A percentile compares a stretch with the other conserved stretches of the same genome.
Conservation (phyloP, 2,888 invertebrate genomes). For the Hydrotaea cyrtoneurina region DNA sequence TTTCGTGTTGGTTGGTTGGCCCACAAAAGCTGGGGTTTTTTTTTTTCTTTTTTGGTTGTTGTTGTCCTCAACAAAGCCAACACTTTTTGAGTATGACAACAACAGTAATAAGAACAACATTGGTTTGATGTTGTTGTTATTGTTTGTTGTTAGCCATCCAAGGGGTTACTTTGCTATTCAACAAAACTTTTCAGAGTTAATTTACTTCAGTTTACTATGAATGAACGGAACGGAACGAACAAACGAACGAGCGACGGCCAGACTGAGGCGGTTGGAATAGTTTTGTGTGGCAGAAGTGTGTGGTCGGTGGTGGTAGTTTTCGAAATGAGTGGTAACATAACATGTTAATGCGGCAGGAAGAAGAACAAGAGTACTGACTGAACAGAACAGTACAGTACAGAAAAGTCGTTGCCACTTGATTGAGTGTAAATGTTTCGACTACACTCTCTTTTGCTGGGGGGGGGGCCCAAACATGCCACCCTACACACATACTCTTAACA, state of each 20-base stretch:
- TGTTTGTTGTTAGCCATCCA: neutral
- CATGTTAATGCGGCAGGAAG: constrained; percentile 1
- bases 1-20: neutral
- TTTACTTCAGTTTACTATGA: neutral
- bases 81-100: neutral
- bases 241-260: neutral
- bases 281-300: constrained; percentile 19
- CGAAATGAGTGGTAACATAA: neutral
- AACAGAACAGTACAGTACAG: neutral
- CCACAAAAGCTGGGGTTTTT: neutral
- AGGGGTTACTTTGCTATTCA: neutral
- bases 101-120: constrained; percentile 32
- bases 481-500: neutral
- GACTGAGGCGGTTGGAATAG: neutral
- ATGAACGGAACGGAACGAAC: neutral
- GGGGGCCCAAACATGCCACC: neutral
- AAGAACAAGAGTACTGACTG: neutral
- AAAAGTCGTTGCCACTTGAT: constrained; percentile 32
- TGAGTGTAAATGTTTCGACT: constrained; percentile 28
- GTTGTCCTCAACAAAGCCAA: neutral
- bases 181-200: constrained; percentile 16
- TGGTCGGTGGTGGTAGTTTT: constrained; percentile 18
- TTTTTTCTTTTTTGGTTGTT: neutral
- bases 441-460: neutral
- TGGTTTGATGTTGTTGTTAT: constrained; percentile 13